Evolutionary conservation across 2,888 invertebrate genomes (phyloP).

Genomic region (Leptinotarsa haldemani): DNA sequence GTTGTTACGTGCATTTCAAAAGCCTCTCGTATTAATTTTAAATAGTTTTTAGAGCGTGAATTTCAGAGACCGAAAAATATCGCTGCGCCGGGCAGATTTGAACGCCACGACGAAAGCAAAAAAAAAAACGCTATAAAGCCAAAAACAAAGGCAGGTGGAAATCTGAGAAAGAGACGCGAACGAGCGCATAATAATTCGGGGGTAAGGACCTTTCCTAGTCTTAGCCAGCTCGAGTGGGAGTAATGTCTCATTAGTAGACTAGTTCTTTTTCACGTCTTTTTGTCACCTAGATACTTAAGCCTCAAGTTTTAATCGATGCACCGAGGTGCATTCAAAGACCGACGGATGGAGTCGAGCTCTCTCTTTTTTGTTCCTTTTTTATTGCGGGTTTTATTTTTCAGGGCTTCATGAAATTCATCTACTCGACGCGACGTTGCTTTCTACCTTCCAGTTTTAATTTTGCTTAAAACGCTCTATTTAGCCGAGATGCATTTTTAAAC

Average conservation of each 20-base stretch:
- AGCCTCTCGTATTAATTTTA: conserved; percentile 35
- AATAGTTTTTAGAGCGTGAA: conserved; percentile 42
- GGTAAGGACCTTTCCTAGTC: conserved; percentile 47
- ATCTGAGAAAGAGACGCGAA: conserved; percentile 39
- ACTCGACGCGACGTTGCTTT: conserved; percentile 28
- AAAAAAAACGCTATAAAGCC: conserved; percentile 37
- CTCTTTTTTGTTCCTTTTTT: conserved; percentile 34
- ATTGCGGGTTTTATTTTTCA: conserved; percentile 44
- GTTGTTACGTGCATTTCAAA: conserved; percentile 31
- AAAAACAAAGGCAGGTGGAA: conserved; percentile 48
- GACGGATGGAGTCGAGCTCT: conserved; percentile 41
- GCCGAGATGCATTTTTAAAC: conserved; percentile 22
- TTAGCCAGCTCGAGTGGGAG: conserved; percentile 51
- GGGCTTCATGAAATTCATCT: conserved; percentile 44
- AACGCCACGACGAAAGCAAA: conserved; percentile 34
- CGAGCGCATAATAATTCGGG: conserved; percentile 49
- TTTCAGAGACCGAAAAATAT: conserved; percentile 39
- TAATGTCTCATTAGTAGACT: conserved; percentile 57
- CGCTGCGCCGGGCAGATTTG: conserved; percentile 36
- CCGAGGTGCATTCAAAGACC: conserved; percentile 46
- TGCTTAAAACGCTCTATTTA: conserved; percentile 37
- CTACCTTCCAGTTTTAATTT: conserved; percentile 34
- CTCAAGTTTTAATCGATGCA: conserved; percentile 56
- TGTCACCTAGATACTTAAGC: conserved; percentile 56
- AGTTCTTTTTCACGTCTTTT: conserved; percentile 54